Evolutionary conservation across 2,113 vertebrate species (phyloP), one percentile per base, ranked within the genome.

Genomic region (Condylura cristata): DNA sequence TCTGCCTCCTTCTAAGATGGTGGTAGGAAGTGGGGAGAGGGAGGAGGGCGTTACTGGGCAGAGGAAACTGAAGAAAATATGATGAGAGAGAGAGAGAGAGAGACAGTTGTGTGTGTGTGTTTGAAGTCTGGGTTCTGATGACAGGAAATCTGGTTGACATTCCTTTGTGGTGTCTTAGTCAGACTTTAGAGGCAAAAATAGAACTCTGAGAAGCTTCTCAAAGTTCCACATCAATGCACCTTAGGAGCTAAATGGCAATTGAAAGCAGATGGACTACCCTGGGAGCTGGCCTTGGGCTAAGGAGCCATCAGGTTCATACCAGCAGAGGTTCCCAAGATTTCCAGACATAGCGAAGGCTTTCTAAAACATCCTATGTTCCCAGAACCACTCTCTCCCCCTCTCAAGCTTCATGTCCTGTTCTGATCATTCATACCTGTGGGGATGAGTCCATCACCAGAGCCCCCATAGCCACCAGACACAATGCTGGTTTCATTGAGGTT

Each of bases 401-500:
- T 78, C 84, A 91, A 46, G 30, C n/a, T 60, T 70, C 78, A 81
- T 83, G 7, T 76, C 44, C 39, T 79, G 56, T 78, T 95, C 89
- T 92, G 60, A 71, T 81, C 72, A 94, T 91, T 88, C 99, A 91
- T 97, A 97, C 97, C 97, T n/a, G 99, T 99, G 83, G 99, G 98
- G 94, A 99, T 99, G 95, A 99, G 99, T 60, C 99, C 99, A 94
- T 99, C 99, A 0, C 98, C 98, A 0, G 99, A 99, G 96, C 99
- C 99, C 61, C 99, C 99, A 1, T 99, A 99, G 92, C 99, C 99
- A 0, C 99, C 99, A 0, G 99, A 99, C 18, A 99, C 99, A 0
- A 99, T 99, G 98, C 99, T 99, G 79, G 99, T 99, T 98, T 99
- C 99, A 0, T 99, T 99, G 65, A 99, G 99, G 97, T 99, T 99